Base-by-base conservation (phyloP, 1,140 invertebrate species). In the Trachymyrmex septentrionalis region DNA sequence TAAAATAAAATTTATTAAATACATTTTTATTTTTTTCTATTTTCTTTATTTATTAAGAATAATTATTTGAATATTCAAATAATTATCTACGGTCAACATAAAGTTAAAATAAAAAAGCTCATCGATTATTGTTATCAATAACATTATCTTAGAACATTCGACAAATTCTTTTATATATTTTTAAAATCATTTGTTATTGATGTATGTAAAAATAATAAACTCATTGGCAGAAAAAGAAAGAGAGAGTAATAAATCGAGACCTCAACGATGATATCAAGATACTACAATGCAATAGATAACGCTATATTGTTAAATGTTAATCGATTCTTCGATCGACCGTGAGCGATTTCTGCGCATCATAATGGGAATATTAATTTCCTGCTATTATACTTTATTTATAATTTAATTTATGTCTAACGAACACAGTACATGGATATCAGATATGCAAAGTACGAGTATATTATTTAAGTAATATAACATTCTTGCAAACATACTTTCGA, bases 91-190 rank as follows among this genome's bases (percentile, higher is more conserved):
- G 48, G 5, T 66, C 5, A 16, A 77, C 19, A 87, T 57, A 21
- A 85, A 48, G 14, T 24, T 34, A 14, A 86, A 27, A 86, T 86
- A 59, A 34, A 80, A 63, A 67, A 0, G 55, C 10, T 81, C 27
- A 44, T 48, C 21, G 14, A 88, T 88, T 75, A 30, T 21, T 7
- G 61, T 76, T 81, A 86, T 81, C 64, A 44, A 64, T 21, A 1
- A 89, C 71, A 34, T 34, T 34, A 34, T 6, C 71, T 12, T 12
- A 19, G 1, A 27, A 10, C 21, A 48, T 67, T 73, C 66, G 21
- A 55, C 24, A 9, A 84, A 87, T 77, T 63, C 30, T 57, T 24
- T 63, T 5, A 34, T 57, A 85, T 61, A 63, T 27, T 50, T 14
- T n/a, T 27, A 72, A 21, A 55, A 53, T 10, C 66, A 57, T 27